Percentiles rank a stretch among this genome's conserved stretches.
Conservation (phyloP, 1,140 invertebrate species). For the Lordiphosa collinella region DNA sequence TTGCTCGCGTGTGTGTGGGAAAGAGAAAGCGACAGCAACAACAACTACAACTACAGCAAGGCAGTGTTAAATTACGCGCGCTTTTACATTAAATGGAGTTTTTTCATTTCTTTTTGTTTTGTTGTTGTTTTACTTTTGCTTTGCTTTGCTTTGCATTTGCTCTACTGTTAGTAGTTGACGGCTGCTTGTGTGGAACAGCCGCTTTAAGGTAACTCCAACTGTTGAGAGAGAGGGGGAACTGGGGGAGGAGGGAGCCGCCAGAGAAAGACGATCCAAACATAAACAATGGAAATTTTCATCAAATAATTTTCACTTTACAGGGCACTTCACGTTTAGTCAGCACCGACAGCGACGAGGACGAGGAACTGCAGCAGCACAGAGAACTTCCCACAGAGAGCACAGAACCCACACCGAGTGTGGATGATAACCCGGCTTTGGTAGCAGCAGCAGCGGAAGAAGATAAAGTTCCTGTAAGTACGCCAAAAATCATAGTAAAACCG, state of each 20-base stretch:
- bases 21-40: constrained; percentile 62
- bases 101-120: constrained; percentile 15
- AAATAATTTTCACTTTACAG: constrained; percentile 43
- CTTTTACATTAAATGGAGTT: constrained; percentile 61
- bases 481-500: constrained; percentile 73
- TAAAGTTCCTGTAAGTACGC: constrained; percentile 57
- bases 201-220: constrained; percentile 13
- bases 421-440: background rate
- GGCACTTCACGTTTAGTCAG: constrained; percentile 83
- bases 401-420: constrained; percentile 7
- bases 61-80: constrained; percentile 73
- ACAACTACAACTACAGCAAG: constrained; percentile 34
- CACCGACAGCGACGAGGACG: constrained; percentile 82
- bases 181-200: constrained; percentile 24
- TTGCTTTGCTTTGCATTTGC: constrained; percentile 38
- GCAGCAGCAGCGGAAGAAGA: background rate
- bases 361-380: constrained; percentile 38
- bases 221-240: constrained; percentile 4
- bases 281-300: background rate
- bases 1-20: constrained; percentile 29
- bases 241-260: background rate
- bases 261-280: background rate
- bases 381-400: constrained; percentile 15
- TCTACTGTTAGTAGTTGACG: constrained; percentile 40
- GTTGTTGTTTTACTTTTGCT: constrained; percentile 16